Conservation (phyloP, 1,140 invertebrate species). For the Pogonomyrmex californicus region DNA sequence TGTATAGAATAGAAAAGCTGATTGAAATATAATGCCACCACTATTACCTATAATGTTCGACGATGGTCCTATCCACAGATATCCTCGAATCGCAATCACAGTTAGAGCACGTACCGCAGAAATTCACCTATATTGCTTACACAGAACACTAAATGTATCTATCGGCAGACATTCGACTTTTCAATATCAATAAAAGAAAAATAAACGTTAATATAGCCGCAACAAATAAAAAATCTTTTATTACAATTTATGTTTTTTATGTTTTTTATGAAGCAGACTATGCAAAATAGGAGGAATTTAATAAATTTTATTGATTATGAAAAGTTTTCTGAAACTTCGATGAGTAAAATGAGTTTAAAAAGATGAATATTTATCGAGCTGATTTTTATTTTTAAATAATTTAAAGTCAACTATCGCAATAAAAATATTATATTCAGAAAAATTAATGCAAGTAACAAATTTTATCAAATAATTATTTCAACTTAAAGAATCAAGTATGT, state of each 20-base stretch:
- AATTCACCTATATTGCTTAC: neutral
- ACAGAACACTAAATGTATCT: neutral
- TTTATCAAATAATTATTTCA: neutral
- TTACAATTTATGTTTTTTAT: neutral
- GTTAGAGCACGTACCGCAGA: conserved; percentile 5
- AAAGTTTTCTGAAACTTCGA: neutral
- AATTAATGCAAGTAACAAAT: conserved; percentile 4
- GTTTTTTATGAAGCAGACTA: neutral
- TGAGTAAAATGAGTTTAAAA: neutral
- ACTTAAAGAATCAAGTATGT: neutral
- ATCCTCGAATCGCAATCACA: neutral
- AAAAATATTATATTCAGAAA: neutral
- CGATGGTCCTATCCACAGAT: neutral
- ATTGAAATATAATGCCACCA: conserved; percentile 29
- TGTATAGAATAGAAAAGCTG: neutral
- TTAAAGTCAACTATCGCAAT: neutral
- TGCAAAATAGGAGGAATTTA: neutral
- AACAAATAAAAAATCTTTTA: neutral
- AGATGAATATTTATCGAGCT: neutral
- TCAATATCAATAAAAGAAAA: neutral
- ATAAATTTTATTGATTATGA: neutral
- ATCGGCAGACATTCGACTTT: neutral
- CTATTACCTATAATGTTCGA: conserved; percentile 25
- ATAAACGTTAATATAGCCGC: neutral
- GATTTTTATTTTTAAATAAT: neutral